These are phyloP conservation scores for Spodoptera frugiperda DNA, from an alignment of 1,140 invertebrate genomes.

Conservation along the genomic window DNA sequence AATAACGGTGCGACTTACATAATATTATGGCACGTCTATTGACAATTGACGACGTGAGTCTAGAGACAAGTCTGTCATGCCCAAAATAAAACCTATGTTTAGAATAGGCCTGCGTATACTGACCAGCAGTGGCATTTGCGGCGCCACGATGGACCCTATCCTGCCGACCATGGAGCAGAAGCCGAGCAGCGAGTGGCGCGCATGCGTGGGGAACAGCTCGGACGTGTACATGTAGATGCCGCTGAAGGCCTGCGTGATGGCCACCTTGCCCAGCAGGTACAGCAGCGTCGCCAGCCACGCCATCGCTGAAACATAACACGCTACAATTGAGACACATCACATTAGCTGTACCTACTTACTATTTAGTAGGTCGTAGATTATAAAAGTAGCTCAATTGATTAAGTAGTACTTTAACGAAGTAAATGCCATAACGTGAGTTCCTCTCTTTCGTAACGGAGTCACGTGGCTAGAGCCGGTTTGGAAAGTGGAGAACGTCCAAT, in stretches of 20 bases:
- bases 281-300: conserved; percentile 84
- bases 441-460: no score
- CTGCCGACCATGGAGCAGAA: conserved; percentile 91
- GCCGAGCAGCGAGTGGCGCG: conserved; percentile 88
- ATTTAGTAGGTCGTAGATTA: not conserved
- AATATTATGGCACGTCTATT: no score
- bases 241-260: conserved; percentile 88
- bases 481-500: no score
- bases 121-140: conserved; percentile 88
- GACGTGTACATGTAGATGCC: conserved; percentile 90
- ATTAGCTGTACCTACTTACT: not conserved
- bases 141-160: conserved; percentile 90
- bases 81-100: no score
- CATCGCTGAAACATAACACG: conserved; percentile 60
- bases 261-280: conserved; percentile 89
- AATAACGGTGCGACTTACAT: no score
- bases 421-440: no score
- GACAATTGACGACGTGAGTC: no score
- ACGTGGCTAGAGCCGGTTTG: no score
- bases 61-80: no score
- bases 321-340: not conserved
- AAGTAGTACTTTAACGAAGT: no score
- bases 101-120: not conserved
- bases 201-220: conserved; percentile 91
- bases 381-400: no score